A percentile compares a stretch with the other conserved stretches of the same genome.
phyloP scores from a whole-genome alignment of 2,888 invertebrate species.

The Caenorhabditis virilis region DNA sequence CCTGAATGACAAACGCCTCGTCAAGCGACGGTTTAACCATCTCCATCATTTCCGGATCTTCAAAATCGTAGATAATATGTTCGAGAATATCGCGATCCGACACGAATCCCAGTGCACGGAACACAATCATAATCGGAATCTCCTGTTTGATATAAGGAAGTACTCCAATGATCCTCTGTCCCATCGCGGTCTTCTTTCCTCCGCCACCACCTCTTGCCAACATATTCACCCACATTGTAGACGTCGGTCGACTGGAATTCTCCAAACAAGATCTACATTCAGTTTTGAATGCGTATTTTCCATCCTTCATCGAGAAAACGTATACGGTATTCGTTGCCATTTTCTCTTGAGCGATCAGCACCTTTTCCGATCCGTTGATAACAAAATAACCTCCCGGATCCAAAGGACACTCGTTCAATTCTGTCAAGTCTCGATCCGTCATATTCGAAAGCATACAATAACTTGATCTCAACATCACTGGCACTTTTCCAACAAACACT shows the following conservation, averaged over 20 bases:
- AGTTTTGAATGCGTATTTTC: conserved; percentile 96
- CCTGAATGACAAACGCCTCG: conserved; percentile 97
- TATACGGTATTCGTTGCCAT: conserved; percentile 99
- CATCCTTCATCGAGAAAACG: conserved; percentile 99
- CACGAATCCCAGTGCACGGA: conserved; percentile 97
- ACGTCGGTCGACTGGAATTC: conserved; percentile 89
- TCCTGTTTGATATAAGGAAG: conserved; percentile 94
- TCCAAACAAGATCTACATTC: conserved; percentile 94
- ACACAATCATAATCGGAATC: conserved; percentile 99
- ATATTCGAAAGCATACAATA: conserved; percentile 92
- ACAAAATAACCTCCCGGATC: conserved; percentile 99
- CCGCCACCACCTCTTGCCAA: conserved; percentile 91
- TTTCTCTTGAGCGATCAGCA: conserved; percentile 98
- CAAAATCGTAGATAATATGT: conserved; percentile 99
- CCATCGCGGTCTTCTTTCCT: conserved; percentile 90
- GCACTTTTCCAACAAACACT: conserved; percentile 85
- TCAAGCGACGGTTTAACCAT: conserved; percentile 99
- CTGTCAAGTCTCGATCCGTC: conserved; percentile 97
- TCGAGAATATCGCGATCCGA: conserved; percentile 98
- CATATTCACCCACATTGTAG: conserved; percentile 92
- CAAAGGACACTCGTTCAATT: conserved; percentile 96
- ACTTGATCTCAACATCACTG: conserved; percentile 96
- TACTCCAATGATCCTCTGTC: conserved; percentile 95
- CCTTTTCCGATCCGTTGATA: conserved; percentile 97
- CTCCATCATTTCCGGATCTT: conserved; percentile 99